Percentiles rank a stretch among this genome's conserved stretches.
Evolutionary conservation across 2,888 invertebrate genomes (phyloP).

Genomic region (Plagodis dolabraria): DNA sequence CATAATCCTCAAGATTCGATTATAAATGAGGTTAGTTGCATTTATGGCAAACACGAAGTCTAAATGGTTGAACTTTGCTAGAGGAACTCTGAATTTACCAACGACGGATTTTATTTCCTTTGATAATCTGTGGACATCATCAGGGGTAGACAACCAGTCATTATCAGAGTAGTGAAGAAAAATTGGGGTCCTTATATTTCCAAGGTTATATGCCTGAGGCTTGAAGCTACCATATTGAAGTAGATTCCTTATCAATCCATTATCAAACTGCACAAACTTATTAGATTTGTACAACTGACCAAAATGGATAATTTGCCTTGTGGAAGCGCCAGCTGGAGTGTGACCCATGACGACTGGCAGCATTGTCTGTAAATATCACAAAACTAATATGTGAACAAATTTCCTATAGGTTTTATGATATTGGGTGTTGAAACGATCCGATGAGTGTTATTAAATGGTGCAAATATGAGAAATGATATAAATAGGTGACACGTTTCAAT

Average conservation of each 20-base stretch:
- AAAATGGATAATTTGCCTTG: conserved; percentile 79
- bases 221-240: conserved; percentile 71
- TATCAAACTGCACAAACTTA: conserved; percentile 80
- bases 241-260: conserved; percentile 72
- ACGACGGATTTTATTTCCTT: conserved; percentile 67
- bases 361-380: conserved; percentile 70
- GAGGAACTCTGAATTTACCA: conserved; percentile 74
- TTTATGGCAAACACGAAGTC: conserved; percentile 85
- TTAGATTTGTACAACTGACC: conserved; percentile 74
- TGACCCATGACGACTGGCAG: conserved; percentile 78
- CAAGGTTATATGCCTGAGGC: conserved; percentile 80
- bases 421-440: too few species aligned
- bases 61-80: conserved; percentile 81
- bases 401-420: too few species aligned
- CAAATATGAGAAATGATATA: too few species aligned
- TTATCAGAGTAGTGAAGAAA: conserved; percentile 81
- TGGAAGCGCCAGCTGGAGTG: conserved; percentile 80
- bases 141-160: conserved; percentile 78
- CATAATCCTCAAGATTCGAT: conserved; percentile 77
- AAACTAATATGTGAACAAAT: background rate
- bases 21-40: conserved; percentile 85
- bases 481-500: too few species aligned
- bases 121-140: conserved; percentile 72
- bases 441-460: too few species aligned
- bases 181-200: conserved; percentile 72